Evolutionary conservation across 2,113 vertebrate genomes (phyloP).

Genomic region (Nipponia nippon): DNA sequence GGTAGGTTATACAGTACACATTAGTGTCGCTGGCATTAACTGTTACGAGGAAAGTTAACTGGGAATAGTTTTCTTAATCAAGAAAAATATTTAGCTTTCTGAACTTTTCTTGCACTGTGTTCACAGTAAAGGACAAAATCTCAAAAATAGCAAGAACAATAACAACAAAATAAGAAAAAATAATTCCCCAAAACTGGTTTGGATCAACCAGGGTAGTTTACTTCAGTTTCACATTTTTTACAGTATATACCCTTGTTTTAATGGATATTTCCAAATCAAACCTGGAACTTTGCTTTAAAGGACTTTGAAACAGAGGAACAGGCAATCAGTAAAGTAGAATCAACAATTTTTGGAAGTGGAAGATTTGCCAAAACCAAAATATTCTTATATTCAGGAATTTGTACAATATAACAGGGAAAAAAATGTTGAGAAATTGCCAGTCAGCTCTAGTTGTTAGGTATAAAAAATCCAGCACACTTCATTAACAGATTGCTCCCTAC

Average conservation of each 20-base stretch:
- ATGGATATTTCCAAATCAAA: background rate
- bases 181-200: background rate
- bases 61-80: background rate
- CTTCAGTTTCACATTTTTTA: background rate
- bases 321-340: background rate
- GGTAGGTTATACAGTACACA: background rate
- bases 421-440: background rate
- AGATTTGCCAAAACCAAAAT: background rate
- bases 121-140: background rate
- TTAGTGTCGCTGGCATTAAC: background rate
- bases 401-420: rapidly evolving
- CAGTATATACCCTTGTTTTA: background rate
- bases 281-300: background rate
- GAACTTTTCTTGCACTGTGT: background rate
- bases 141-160: background rate
- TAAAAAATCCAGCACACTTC: background rate
- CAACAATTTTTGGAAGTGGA: background rate
- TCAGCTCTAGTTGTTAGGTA: background rate
- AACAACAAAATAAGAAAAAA: background rate
- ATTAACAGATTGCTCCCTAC: background rate
- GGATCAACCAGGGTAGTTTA: background rate
- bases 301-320: background rate
- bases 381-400: background rate
- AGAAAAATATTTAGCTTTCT: background rate
- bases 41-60: background rate